Evolutionary conservation across 2,113 vertebrate genomes (phyloP).

Genomic region (Lepus europaeus): DNA sequence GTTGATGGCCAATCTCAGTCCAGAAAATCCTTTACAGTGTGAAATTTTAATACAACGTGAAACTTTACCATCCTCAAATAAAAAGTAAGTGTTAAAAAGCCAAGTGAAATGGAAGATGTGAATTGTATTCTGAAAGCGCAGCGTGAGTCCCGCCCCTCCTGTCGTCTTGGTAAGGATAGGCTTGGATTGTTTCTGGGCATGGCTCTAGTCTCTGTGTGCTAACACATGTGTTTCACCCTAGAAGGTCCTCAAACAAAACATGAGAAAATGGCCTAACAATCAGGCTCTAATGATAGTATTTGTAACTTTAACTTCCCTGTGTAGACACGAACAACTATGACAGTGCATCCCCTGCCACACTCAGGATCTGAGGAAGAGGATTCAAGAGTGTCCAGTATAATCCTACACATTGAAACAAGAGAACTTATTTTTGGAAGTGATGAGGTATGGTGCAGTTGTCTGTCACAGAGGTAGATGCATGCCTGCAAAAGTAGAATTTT

Average conservation of each 20-base stretch:
- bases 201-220: neutral
- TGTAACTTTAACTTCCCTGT: neutral
- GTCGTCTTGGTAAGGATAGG: neutral
- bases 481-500: slow-evolving; percentile 35
- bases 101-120: neutral
- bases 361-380: neutral
- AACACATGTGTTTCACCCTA: neutral
- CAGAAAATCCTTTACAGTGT: slow-evolving; percentile 39
- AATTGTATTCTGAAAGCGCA: neutral
- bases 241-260: neutral
- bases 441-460: neutral
- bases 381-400: neutral
- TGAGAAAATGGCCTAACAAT: neutral
- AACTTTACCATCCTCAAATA: neutral
- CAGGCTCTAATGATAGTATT: neutral
- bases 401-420: neutral
- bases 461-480: slow-evolving; percentile 1
- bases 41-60: neutral
- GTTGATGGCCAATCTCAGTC: neutral
- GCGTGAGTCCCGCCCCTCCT: accelerated
- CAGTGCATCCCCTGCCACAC: neutral
- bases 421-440: neutral
- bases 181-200: accelerated
- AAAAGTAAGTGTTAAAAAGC: neutral
- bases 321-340: slow-evolving; percentile 18